A percentile compares a stretch with the other conserved stretches of the same genome.
phyloP scores from a whole-genome alignment of 2,888 invertebrate species.

The Blera fallax region DNA sequence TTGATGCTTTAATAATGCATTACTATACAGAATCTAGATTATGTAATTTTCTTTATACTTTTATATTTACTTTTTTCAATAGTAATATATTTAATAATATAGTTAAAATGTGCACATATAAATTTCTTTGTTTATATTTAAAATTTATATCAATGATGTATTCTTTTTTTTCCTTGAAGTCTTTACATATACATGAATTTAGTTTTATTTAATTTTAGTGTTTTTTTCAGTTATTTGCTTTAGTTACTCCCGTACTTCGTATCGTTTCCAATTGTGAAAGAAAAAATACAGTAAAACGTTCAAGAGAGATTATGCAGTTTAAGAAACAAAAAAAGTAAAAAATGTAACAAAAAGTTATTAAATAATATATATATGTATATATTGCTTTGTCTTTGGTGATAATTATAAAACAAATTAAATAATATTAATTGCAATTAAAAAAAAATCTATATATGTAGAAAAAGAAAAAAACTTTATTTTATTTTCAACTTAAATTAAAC shows the following conservation, averaged over 20 bases:
- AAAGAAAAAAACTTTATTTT: background rate
- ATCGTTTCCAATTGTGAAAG: background rate
- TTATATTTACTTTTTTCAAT: background rate
- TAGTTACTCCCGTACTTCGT: background rate
- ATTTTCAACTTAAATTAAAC: constrained; percentile 44
- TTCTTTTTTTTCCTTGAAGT: background rate
- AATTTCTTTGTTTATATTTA: constrained; percentile 35
- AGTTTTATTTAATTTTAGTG: background rate
- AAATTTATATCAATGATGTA: constrained; percentile 17
- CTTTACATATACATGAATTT: constrained; percentile 19
- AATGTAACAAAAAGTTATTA: background rate
- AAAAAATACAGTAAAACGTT: background rate
- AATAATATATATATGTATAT: constrained; percentile 50
- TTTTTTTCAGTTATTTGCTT: background rate
- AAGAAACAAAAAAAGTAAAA: constrained; percentile 5
- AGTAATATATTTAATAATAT: constrained; percentile 25
- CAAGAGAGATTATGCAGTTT: background rate
- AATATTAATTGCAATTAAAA: constrained; percentile 8
- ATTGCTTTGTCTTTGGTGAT: constrained; percentile 69
- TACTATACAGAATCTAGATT: constrained; percentile 51
- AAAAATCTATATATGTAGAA: background rate
- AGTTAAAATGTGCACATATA: constrained; percentile 54
- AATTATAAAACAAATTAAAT: constrained; percentile 35
- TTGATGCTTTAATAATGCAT: constrained; percentile 37
- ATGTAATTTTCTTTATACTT: constrained; percentile 8